Conservation (phyloP, 2,113 vertebrate genomes). For the Eidolon helvum region DNA sequence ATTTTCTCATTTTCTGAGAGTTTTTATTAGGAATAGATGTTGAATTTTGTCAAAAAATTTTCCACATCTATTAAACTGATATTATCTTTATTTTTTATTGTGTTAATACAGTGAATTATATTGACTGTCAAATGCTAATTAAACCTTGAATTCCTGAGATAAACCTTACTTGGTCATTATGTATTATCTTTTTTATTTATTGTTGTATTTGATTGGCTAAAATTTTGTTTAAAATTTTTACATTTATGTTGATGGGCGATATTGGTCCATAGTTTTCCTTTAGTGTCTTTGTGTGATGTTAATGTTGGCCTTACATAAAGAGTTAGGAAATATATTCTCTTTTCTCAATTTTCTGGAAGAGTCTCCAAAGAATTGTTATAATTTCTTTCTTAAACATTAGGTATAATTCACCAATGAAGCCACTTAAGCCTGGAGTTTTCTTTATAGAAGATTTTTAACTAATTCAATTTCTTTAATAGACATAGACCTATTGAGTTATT, state of each 20-base stretch:
- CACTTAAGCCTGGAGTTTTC: background rate
- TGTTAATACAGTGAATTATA: background rate
- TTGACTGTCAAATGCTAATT: background rate
- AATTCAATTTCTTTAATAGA: background rate
- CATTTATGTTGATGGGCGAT: background rate
- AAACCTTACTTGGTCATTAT: background rate
- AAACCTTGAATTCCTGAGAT: background rate
- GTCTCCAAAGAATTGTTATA: background rate
- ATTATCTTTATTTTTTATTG: background rate
- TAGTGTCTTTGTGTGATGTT: background rate
- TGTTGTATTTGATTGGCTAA: background rate
- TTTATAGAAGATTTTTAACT: slow-evolving; percentile 17
- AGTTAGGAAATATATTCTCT: background rate
- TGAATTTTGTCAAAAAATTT: background rate
- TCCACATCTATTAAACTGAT: background rate
- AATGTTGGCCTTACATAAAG: background rate
- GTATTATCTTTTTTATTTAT: background rate
- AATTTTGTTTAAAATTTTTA: background rate
- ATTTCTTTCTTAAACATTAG: background rate
- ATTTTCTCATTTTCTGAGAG: background rate
- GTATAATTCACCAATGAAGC: background rate
- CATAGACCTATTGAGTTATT: background rate
- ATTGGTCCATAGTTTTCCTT: background rate
- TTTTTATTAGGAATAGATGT: background rate
- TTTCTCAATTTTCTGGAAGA: background rate